Evolutionary conservation across 2,797 vertebrate genomes (phyloP), one percentile per base, ranked within the genome.

Genomic region (Taeniopygia guttata): DNA sequence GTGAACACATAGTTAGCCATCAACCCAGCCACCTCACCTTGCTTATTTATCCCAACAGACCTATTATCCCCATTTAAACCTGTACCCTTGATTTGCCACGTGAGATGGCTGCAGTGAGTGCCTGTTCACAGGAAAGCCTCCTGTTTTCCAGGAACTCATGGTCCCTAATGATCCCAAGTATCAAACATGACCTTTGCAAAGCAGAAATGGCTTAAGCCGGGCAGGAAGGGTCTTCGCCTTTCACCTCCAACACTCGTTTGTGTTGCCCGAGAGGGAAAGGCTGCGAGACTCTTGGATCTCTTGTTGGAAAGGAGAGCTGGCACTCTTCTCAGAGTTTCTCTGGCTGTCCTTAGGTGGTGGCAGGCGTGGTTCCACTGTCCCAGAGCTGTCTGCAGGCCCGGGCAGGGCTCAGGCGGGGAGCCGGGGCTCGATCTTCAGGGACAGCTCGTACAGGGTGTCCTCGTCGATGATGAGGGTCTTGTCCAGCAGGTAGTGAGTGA

Each of bases 381-480:
- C 92, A 93, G 92, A 94, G 88, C 43, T 69, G 93, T 89, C 87
- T 42, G 73, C 85, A 4, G 69, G 51, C 42, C 43, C 16, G 43
- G 49, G 89, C 88, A 64, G 91, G 89, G 97, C 81, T 99, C 99
- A 99, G 97, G 99, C 99, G 7, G 99, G 98, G 87, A 99, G 98
- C 95, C 99, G 98, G 87, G 99, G 99, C 96, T 99, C 99, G 30
- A 99, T 98, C 97, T 98, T 99, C 90, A 99, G 98, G 6, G 99
- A 99, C 90, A 99, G 98, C 88, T 99, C 99, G 85, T 99, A 99
- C 62, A 99, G 97, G 0, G 99, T 99, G 94, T 99, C 99, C 97
- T 99, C 99, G 22, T 99, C 99, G 96, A 99, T 99, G 97, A 99
- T 99, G 89, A 99, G 98, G 30, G 98, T 98, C 97, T 99, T 99